A percentile compares a stretch with the other conserved stretches of the same genome.
Evolutionary conservation across 2,888 invertebrate genomes (phyloP).

Genomic region (Phalera bucephala): DNA sequence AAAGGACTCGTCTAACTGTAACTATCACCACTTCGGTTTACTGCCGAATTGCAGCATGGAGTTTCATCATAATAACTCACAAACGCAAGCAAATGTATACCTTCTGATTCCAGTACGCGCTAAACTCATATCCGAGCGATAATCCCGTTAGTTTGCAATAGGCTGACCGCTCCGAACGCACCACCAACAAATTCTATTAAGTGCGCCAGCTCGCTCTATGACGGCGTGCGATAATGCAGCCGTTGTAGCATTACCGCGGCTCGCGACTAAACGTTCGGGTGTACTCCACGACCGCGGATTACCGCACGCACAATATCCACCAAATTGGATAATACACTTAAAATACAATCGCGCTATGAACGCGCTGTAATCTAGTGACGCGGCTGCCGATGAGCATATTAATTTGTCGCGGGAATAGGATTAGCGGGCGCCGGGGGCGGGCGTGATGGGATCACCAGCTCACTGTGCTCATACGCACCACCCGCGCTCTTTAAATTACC

Average conservation of each 20-base stretch:
- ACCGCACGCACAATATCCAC: conserved; percentile 82
- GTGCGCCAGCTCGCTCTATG: conserved; percentile 72
- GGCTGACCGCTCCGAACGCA: conserved; percentile 63
- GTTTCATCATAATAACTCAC: conserved; percentile 5
- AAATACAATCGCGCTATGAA: conserved; percentile 84
- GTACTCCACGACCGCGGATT: conserved; percentile 71
- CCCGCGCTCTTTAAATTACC: conserved; percentile 48
- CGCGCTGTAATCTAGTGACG: conserved; percentile 79
- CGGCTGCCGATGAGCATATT: conserved; percentile 81
- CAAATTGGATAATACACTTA: conserved; percentile 87
- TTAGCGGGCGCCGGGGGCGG: conserved; percentile 52
- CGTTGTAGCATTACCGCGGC: conserved; percentile 55
- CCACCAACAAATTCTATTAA: conserved; percentile 78
- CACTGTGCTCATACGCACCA: conserved; percentile 51
- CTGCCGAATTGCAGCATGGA: conserved; percentile 21
- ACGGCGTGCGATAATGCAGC: conserved; percentile 67
- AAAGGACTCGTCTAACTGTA: conserved; percentile 30
- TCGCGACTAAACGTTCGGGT: conserved; percentile 63
- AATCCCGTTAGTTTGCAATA: conserved; percentile 76
- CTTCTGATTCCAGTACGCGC: conserved; percentile 51
- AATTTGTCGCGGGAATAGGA: conserved; percentile 79
- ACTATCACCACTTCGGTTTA: conserved; percentile 26
- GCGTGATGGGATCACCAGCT: conserved; percentile 58
- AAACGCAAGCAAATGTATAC: neutral
- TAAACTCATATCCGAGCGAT: conserved; percentile 68